A percentile compares a stretch with the other conserved stretches of the same genome.
phyloP scores from a whole-genome alignment of 1,140 invertebrate genomes.

The Cherax destructor region DNA sequence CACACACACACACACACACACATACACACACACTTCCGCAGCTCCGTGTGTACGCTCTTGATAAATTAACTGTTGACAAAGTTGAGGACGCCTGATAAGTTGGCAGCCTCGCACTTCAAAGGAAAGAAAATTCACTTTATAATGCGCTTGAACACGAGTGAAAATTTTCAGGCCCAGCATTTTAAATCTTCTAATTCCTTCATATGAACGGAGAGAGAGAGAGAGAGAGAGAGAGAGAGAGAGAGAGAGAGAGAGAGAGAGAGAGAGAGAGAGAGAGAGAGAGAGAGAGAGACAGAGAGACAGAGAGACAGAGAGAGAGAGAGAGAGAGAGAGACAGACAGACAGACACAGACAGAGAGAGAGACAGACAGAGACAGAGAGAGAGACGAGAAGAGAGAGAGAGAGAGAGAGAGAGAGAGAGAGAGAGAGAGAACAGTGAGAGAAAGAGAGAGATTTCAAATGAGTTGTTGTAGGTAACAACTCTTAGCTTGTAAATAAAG shows the following conservation, averaged over 20 bases:
- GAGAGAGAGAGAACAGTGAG: no score
- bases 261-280: no score
- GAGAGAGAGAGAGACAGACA: slow-evolving; percentile 20
- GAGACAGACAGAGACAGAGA: slow-evolving; percentile 18
- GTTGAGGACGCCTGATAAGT: slow-evolving; percentile 21
- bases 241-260: neutral
- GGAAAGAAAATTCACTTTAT: slow-evolving; percentile 22
- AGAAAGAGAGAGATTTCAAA: no score
- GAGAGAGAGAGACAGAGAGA: no score
- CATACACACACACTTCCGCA: neutral
- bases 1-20: no score
- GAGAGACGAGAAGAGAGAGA: neutral
- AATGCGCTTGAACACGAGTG: slow-evolving; percentile 3
- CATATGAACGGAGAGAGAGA: neutral
- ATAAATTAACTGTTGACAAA: slow-evolving; percentile 40
- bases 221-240: neutral
- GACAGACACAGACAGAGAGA: slow-evolving; percentile 14
- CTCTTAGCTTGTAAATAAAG: no score
- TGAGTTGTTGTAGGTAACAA: no score
- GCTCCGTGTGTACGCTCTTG: neutral
- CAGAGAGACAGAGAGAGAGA: no score
- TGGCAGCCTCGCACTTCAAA: neutral
- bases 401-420: no score
- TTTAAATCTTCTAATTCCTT: slow-evolving; percentile 11
- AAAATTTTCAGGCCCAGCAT: slow-evolving; percentile 1